Conservation (phyloP, 2,888 invertebrate species). For the Galeruca laticollis region DNA sequence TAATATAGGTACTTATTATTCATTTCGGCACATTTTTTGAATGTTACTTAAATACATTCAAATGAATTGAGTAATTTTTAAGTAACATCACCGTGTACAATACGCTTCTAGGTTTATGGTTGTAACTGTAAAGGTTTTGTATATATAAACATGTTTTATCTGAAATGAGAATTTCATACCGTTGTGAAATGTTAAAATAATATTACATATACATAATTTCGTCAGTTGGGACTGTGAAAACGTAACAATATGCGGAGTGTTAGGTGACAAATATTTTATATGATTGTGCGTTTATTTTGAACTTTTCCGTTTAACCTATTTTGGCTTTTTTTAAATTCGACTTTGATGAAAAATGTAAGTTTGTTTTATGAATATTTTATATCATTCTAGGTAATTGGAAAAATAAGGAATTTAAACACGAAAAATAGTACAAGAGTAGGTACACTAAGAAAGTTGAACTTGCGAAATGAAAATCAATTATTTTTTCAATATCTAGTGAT, state of each 20-base stretch:
- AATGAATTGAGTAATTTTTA: neutral
- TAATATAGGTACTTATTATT: conserved; percentile 5
- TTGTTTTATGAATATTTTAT: neutral
- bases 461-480: no score
- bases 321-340: neutral
- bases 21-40: neutral
- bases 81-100: conserved; percentile 1
- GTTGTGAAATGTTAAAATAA: conserved; percentile 27
- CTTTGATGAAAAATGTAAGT: neutral
- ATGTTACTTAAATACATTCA: neutral
- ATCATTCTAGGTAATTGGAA: no score
- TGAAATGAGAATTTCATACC: conserved; percentile 11
- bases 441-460: no score
- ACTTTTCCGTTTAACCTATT: neutral
- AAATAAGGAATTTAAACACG: no score
- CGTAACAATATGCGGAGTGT: conserved; percentile 2
- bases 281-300: neutral
- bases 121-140: conserved; percentile 24
- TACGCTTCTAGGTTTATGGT: neutral
- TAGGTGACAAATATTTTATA: conserved; percentile 16
- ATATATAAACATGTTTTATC: conserved; percentile 23
- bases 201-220: conserved; percentile 5
- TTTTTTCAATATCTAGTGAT: no score
- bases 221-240: conserved; percentile 3
- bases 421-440: no score